Evolutionary conservation across 2,888 invertebrate genomes (phyloP), one percentile per base, ranked within the genome.

Genomic region (Mimas tiliae): DNA sequence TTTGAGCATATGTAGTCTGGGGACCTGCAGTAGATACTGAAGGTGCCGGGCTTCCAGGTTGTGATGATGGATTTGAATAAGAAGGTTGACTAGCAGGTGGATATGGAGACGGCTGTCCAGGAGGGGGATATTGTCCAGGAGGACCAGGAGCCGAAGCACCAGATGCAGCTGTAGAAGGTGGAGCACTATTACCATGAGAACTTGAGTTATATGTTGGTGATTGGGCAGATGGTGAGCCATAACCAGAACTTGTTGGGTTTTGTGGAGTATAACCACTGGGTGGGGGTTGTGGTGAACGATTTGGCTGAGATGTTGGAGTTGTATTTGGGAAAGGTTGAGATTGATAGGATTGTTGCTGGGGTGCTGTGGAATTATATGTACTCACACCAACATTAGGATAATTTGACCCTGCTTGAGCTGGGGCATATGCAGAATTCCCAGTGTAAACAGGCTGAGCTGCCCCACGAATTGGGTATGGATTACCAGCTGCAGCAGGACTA

Each of bases 141-240:
- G 95, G 88, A 86, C 89, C 91, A 62, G 87, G 82, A 27, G 96
- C 87, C 1, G 95, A 88, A 7, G 87, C 88, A n/a, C 90, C 93
- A 7, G 94, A 89, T 6, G 94, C 87, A 6, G 89, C 93, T 33
- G 94, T 94, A 12, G 94, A 81, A 52, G 92, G 89, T 12, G 91
- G 94, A 6, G 88, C 90, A 70, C 93, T 94, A 79, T 89, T 94
- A 42, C 90, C 88, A 77, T 93, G 95, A 42, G 95, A 87, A 75
- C 95, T 95, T 69, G 95, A 95, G 65, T 96, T 95, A 66, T 94
- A 94, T 27, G 95, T 95, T 1, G 96, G 95, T 1, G 95, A 95
- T 78, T 95, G 95, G 38, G 95, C 94, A 75, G 95, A 94, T 66
- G 94, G 95, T n/a, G 95, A 94, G 0, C 95, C 95, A 84, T 95